Evolutionary conservation across 2,888 invertebrate genomes (phyloP), one percentile per base, ranked within the genome.

Genomic region (Fragum sueziense): DNA sequence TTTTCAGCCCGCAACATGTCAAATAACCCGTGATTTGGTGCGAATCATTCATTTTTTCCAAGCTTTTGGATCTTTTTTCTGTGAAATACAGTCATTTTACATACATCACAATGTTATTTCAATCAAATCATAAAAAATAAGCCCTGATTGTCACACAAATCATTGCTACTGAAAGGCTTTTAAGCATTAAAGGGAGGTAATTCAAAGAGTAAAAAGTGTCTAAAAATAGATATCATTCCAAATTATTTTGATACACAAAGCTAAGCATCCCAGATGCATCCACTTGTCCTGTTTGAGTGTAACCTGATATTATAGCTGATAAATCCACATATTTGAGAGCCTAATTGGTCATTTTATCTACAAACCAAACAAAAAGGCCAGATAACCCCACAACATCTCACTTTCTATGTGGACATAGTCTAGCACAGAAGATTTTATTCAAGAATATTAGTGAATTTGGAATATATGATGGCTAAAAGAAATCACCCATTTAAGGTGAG

Each of bases 301-400:
- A 61, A 61, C 61, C 61, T 29, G 61, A 61, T 61, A 61, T 29
- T 17, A 14, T 31, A 61, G 61, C 31, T 61, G 27, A 61, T 61
- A 22, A 61, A 61, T 27, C 61, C 61, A 61, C 61, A 61, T 61
- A 61, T 29, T 25, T 29, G 17, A 61, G 61, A 29, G 61, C 61
- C 61, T 61, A 29, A 61, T 61, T 61, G 61, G 61, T 29, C 61
- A 61, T 61, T 61, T 61, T 61, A 61, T 61, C 61, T 61, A 31
- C 14, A 29, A 61, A 29, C 9, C 20, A 29, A 27, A 7, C 2
- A 6, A 61, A 29, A 61, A 27, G 61, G 27, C 61, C 61, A 61
- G 7, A 25, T 61, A 61, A 25, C 9, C 25, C 14, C 29, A 61
- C 3, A 31, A 27, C 27, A 61, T 61, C 31, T 61, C 61, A 61